Conservation (phyloP, 2,888 invertebrate genomes). For the Deroplatys truncata region DNA sequence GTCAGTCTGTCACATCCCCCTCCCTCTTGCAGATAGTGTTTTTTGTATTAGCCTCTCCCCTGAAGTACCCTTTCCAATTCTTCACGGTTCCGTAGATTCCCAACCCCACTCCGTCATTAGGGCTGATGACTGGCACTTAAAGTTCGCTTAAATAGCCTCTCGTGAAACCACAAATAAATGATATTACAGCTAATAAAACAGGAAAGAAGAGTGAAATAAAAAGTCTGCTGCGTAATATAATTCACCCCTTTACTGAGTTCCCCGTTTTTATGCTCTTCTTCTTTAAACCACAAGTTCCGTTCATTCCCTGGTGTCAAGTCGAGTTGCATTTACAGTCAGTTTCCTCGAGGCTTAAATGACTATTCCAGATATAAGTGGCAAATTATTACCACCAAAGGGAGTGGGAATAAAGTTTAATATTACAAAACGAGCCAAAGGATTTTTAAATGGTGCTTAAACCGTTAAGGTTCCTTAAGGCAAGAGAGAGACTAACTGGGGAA, state of each 20-base stretch:
- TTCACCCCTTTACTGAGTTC: not conserved
- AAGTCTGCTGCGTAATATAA: not conserved
- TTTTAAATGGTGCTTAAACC: no score
- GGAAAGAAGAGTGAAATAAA: not conserved
- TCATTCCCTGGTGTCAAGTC: not conserved
- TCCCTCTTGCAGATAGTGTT: not conserved
- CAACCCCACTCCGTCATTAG: not conserved
- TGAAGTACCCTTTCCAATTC: not conserved
- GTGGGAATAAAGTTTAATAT: not conserved
- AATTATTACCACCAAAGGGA: not conserved
- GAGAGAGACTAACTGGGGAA: no score
- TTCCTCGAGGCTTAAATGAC: not conserved
- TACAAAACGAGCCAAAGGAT: not conserved
- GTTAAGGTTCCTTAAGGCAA: no score
- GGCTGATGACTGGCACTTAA: conserved; percentile 1
- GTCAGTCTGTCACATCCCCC: not conserved
- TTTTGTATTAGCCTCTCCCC: not conserved
- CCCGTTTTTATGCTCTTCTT: not conserved
- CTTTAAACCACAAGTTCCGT: not conserved
- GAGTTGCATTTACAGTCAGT: not conserved
- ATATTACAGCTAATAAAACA: conserved; percentile 7
- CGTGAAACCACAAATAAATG: not conserved
- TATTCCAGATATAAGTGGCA: not conserved
- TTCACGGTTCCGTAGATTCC: not conserved
- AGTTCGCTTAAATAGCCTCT: not conserved